phyloP scores from a whole-genome alignment of 2,113 vertebrate genomes.

The Butastur rufipennis region DNA sequence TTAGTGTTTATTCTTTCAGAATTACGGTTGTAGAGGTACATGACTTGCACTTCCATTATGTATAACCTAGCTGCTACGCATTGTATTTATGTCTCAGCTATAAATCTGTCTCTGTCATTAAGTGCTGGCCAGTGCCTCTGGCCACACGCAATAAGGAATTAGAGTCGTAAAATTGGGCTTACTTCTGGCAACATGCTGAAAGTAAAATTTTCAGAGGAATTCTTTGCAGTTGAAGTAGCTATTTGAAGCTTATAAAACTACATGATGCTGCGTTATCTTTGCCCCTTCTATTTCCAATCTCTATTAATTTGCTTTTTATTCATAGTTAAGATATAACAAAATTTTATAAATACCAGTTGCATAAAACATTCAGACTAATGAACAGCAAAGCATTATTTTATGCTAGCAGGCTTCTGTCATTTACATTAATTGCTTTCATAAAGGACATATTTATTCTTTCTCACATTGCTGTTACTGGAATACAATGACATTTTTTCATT shows the following conservation, averaged over 20 bases:
- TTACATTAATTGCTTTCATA: neutral
- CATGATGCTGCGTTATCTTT: neutral
- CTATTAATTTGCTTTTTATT: neutral
- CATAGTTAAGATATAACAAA: neutral
- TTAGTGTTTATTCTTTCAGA: slow-evolving; percentile 9
- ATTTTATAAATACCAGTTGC: neutral
- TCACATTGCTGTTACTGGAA: neutral
- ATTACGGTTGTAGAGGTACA: neutral
- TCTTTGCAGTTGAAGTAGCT: neutral
- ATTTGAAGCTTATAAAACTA: neutral
- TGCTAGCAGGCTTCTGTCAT: neutral
- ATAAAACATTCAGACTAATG: neutral
- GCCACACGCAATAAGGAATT: neutral
- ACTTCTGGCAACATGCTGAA: neutral
- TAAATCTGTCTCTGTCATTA: neutral
- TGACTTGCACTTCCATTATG: neutral
- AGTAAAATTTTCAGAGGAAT: neutral
- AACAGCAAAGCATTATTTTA: neutral
- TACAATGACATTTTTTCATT: neutral
- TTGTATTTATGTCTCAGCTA: neutral
- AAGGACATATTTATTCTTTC: neutral
- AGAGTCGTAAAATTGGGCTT: neutral
- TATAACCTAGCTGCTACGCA: neutral
- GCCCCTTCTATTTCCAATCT: neutral
- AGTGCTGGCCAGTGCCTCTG: neutral